These are phyloP conservation scores for Lutjanus campechanus DNA, from an alignment of 2,797 vertebrate species.

Conservation along the genomic window DNA sequence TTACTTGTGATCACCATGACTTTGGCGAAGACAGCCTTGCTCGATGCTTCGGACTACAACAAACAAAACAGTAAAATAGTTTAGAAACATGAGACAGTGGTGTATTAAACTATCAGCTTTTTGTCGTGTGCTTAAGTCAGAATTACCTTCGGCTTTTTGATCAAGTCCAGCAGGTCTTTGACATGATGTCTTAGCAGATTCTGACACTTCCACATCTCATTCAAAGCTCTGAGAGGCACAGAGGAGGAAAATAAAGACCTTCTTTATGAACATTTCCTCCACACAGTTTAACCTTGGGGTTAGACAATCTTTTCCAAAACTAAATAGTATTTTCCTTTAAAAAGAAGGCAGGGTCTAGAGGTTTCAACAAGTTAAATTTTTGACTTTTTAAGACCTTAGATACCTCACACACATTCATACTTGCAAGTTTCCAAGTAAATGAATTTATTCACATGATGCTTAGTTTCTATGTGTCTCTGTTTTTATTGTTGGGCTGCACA, in stretches of 20 bases:
- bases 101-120: not conserved
- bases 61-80: not conserved
- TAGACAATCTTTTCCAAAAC: not conserved
- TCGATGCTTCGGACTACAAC: slow-evolving; percentile 94
- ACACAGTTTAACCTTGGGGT: not conserved
- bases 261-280: not conserved
- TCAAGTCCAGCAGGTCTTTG: slow-evolving; percentile 95
- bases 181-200: slow-evolving; percentile 95
- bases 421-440: no score
- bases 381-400: no score
- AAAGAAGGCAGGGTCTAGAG: no score
- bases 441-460: no score
- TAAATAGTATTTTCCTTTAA: not conserved
- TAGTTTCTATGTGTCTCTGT: no score
- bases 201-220: slow-evolving; percentile 99
- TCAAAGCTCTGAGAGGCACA: slow-evolving; percentile 89
- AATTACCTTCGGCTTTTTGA: slow-evolving; percentile 96
- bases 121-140: not conserved
- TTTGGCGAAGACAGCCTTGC: slow-evolving; percentile 97
- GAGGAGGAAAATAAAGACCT: not conserved
- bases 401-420: no score
- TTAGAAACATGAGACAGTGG: not conserved
- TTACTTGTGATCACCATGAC: slow-evolving; percentile 99
- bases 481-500: no score
- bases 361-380: no score